These are phyloP conservation scores for Laupala kohalensis DNA, from an alignment of 1,140 invertebrate genomes.

Conservation along the genomic window DNA sequence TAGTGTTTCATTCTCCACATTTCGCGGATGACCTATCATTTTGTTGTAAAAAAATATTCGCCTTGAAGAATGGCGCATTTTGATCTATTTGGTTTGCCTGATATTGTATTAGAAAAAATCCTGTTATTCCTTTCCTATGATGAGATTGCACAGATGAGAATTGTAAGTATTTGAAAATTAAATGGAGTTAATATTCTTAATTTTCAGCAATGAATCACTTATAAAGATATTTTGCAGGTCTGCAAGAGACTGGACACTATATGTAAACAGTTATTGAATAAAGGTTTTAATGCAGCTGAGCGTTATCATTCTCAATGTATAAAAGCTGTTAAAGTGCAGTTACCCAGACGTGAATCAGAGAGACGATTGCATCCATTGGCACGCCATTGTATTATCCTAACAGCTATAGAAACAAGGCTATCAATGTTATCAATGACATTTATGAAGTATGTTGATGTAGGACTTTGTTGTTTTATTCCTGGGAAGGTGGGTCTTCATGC, in stretches of 20 bases:
- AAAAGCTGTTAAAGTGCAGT: constrained; percentile 62
- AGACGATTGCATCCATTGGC: constrained; percentile 68
- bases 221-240: constrained; percentile 42
- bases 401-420: constrained; percentile 78
- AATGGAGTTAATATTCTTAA: background rate
- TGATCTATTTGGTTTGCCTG: constrained; percentile 42
- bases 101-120: constrained; percentile 65
- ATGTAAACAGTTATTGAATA: constrained; percentile 59
- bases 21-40: no score
- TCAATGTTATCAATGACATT: constrained; percentile 89
- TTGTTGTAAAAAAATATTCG: no score
- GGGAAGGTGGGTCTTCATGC: constrained; percentile 56
- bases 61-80: background rate
- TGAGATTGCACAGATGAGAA: constrained; percentile 62
- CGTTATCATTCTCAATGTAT: constrained; percentile 58
- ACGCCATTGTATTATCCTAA: constrained; percentile 75
- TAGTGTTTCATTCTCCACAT: no score
- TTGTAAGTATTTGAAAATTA: constrained; percentile 43
- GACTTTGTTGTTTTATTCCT: constrained; percentile 83
- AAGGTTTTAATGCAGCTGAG: constrained; percentile 69
- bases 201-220: background rate
- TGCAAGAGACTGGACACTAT: constrained; percentile 63
- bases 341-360: constrained; percentile 81
- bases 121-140: constrained; percentile 64
- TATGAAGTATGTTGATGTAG: constrained; percentile 67